Percentiles rank a stretch among this genome's conserved stretches.
These are phyloP conservation scores for Zapus hudsonius DNA, from an alignment of 2,113 vertebrate species.

Conservation along the genomic window DNA sequence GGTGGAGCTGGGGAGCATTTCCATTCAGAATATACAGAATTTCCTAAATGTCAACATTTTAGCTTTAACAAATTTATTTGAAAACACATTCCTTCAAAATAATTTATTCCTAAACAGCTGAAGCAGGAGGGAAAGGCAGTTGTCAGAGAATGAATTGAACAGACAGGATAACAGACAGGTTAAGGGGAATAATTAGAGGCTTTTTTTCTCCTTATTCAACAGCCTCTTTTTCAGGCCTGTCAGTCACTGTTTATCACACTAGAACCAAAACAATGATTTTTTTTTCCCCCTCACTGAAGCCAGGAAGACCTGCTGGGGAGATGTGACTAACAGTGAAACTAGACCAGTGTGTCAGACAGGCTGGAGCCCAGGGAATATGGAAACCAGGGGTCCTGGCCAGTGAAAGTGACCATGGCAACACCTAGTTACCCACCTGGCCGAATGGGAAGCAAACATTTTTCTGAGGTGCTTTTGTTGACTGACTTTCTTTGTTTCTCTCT, in stretches of 20 bases:
- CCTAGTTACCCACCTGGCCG: neutral
- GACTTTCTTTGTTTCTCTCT: neutral
- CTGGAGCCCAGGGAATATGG: neutral
- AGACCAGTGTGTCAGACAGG: neutral
- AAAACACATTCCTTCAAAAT: constrained; percentile 77
- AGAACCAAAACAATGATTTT: constrained; percentile 75
- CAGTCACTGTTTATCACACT: constrained; percentile 81
- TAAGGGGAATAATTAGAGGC: constrained; percentile 76
- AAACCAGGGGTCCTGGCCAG: neutral
- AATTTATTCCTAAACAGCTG: constrained; percentile 79
- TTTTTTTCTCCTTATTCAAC: constrained; percentile 73
- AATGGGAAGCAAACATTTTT: neutral
- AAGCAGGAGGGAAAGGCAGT: constrained; percentile 54
- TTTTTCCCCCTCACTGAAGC: constrained; percentile 16
- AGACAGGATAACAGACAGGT: constrained; percentile 79
- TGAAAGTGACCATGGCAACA: neutral
- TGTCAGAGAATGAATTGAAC: constrained; percentile 73
- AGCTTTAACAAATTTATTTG: constrained; percentile 79
- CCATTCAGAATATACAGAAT: constrained; percentile 36
- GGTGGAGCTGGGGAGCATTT: neutral
- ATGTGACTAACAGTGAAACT: neutral
- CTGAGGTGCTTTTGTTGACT: neutral
- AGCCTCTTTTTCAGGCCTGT: constrained; percentile 75
- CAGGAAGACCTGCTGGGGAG: constrained; percentile 53
- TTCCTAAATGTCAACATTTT: constrained; percentile 69